These are phyloP conservation scores for Parotia lawesii DNA, from an alignment of 2,113 vertebrate species.

Conservation along the genomic window DNA sequence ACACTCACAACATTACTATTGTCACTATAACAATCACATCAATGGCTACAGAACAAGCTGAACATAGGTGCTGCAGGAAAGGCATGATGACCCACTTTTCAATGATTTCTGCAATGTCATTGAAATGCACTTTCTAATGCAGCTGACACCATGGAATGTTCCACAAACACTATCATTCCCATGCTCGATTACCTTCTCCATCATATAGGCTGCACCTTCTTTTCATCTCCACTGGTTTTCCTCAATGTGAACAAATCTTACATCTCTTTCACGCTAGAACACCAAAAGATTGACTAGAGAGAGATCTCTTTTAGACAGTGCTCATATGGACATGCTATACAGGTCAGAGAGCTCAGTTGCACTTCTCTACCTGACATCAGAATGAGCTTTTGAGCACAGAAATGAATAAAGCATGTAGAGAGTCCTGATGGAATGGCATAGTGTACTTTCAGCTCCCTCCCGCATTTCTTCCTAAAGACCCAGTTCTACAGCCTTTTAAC, in stretches of 20 bases:
- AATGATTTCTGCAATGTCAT: background rate
- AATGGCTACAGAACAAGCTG: background rate
- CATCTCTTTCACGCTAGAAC: slow-evolving; percentile 69
- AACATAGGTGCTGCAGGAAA: background rate
- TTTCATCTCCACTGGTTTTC: slow-evolving; percentile 59
- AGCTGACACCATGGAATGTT: background rate
- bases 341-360: background rate
- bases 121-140: background rate
- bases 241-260: slow-evolving; percentile 56
- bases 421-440: background rate
- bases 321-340: background rate
- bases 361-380: background rate
- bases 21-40: background rate
- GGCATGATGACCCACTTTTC: background rate
- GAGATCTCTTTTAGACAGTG: background rate
- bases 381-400: background rate
- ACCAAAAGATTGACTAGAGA: background rate
- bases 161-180: slow-evolving; percentile 27
- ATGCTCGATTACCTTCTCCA: slow-evolving; percentile 30
- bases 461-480: background rate
- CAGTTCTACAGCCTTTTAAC: background rate
- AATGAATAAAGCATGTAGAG: background rate
- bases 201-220: slow-evolving; percentile 34
- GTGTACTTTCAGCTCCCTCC: background rate
- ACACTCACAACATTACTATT: background rate